Evolutionary conservation across 2,797 vertebrate species (phyloP), one percentile per base, ranked within the genome.

Genomic region (Melopsittacus undulatus): DNA sequence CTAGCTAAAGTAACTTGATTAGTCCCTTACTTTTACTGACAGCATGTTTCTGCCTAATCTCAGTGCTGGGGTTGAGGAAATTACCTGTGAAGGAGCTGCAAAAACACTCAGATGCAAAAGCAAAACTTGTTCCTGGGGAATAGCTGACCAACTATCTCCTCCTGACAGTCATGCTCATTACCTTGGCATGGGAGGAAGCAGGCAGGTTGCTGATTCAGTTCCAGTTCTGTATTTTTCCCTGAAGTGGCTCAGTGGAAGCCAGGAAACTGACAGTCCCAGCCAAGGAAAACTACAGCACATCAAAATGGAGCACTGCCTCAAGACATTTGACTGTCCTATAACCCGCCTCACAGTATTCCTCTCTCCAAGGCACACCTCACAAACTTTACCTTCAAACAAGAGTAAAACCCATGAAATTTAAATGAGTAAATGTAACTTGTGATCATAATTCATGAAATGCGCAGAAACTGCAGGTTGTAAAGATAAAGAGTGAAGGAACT

Each of bases 191-290:
- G 78, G 63, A 92, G 42, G 63, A 76, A 73, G 73, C 18, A 83
- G 70, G 49, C 36, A 84, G 69, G 80, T 36, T 96, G 89, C 77
- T 86, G 90, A 81, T 86, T 95, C 70, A 79, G 54, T 82, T 90
- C 74, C 83, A 94, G n/a, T 54, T 88, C 90, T 94, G 77, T 30
- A 40, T 86, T 95, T 87, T 66, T 27, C 80, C 54, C 40, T 36
- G 23, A 77, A 94, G 52, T 9, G 76, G 49, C 66, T 86, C 18
- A 6, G 29, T 54, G 64, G 30, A 92, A 87, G 66, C 48, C 1
- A 21, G 74, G 36, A 78, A 81, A 83, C 45, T 2, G 3, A 84
- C 48, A 83, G 52, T 38, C 29, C 69, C 27, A 81, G 66, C 40
- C 83, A 89, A 83, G 52, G 67, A 91, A 90, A 90, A 88, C 62